These are phyloP conservation scores for Periparus ater DNA, from an alignment of 2,797 vertebrate genomes.

Conservation along the genomic window DNA sequence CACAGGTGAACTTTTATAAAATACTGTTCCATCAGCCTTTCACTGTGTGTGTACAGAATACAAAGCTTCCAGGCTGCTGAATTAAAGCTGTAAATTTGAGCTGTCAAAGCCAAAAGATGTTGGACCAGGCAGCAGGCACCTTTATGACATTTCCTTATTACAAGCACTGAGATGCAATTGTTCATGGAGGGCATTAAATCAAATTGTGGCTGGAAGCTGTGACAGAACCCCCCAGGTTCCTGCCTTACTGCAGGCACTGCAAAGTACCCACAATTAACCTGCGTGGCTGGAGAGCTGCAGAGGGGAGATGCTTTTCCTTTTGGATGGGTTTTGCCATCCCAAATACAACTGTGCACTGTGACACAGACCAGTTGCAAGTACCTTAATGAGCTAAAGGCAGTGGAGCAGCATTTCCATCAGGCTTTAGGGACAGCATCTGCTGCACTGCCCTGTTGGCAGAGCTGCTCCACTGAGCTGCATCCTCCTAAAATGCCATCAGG, in stretches of 20 bases:
- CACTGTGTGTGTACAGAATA: neutral
- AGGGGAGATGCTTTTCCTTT: neutral
- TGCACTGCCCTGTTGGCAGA: neutral
- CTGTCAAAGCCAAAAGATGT: constrained; percentile 55
- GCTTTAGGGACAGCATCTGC: neutral
- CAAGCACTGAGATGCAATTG: constrained; percentile 44
- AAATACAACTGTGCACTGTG: neutral
- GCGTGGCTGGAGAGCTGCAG: neutral
- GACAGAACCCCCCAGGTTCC: constrained; percentile 7
- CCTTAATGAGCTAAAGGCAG: neutral
- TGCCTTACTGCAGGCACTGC: neutral
- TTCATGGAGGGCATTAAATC: constrained; percentile 51
- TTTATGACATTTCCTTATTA: constrained; percentile 62
- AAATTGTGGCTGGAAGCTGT: neutral
- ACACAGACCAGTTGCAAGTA: neutral
- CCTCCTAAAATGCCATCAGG: neutral
- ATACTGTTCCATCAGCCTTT: neutral
- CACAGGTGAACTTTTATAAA: constrained; percentile 16
- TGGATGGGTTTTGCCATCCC: neutral
- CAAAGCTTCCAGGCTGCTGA: constrained; percentile 32
- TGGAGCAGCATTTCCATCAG: neutral
- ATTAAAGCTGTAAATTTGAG: constrained; percentile 69
- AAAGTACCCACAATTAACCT: constrained; percentile 11
- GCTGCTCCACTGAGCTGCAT: neutral
- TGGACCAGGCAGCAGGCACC: constrained; percentile 43